A percentile compares a stretch with the other conserved stretches of the same genome.
Conservation (phyloP, 2,888 invertebrate genomes). For the Homarus gammarus region DNA sequence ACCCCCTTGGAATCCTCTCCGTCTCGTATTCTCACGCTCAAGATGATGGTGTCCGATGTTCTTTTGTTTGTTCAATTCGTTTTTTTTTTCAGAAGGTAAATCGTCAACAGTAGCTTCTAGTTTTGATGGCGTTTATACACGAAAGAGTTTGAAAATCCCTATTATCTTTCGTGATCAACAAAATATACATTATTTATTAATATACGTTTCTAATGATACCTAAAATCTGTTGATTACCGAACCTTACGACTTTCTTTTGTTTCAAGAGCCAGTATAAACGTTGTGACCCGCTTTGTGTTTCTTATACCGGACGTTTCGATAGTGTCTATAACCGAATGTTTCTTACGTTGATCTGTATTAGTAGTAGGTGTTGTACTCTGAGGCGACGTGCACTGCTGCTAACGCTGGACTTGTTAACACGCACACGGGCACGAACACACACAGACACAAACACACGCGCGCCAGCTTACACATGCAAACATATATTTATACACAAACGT, state of each 20-base stretch:
- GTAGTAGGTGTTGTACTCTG: not conserved
- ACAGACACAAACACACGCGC: conserved; percentile 15
- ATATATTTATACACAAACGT: conserved; percentile 30
- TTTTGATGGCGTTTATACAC: too few relatives aligned
- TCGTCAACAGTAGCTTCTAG: too few relatives aligned
- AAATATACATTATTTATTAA: too few relatives aligned
- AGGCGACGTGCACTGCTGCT: not conserved
- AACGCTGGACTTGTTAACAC: not conserved
- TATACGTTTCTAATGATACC: not conserved
- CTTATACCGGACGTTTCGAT: too few relatives aligned
- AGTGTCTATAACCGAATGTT: too few relatives aligned
- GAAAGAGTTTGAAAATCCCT: too few relatives aligned
- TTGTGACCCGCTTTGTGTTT: not conserved
- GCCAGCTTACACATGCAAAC: not conserved
- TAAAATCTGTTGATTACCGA: not conserved
- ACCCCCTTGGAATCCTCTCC: too few relatives aligned
- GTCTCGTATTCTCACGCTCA: too few relatives aligned
- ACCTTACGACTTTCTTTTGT: not conserved
- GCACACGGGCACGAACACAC: not conserved
- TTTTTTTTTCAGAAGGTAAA: too few relatives aligned
- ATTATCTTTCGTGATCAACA: too few relatives aligned
- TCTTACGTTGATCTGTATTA: not conserved
- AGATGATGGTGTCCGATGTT: too few relatives aligned
- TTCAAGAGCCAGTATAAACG: not conserved
- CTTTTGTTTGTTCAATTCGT: too few relatives aligned